Evolutionary conservation across 2,888 invertebrate genomes (phyloP), one percentile per base, ranked within the genome.

Genomic region (Adelognathus sp.): DNA sequence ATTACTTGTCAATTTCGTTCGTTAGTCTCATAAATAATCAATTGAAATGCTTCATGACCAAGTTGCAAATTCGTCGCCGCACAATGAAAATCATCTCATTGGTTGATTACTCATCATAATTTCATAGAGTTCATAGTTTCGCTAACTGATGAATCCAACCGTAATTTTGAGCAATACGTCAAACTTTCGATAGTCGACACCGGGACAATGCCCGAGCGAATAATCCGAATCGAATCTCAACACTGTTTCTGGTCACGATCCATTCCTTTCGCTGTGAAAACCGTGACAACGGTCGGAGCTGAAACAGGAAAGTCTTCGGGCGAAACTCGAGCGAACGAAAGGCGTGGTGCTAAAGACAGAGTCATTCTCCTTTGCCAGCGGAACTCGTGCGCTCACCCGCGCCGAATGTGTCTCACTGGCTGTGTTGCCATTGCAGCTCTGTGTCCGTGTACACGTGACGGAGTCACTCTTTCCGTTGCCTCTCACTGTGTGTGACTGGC

Each of bases 401-500:
- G 63, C 61, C 56, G 63, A 69, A 73, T 69, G 63, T 63, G 29
- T 36, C 54, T 66, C 60, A 39, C 27, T 46, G 14, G 18, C 14
- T n/a, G 31, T 31, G 60, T 72, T 52, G 72, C 78, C 80, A 50
- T 36, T 29, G 83, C 85, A 83, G 79, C 77, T 82, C 79, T 78
- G 78, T 79, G 81, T 84, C 83, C 73, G 83, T 36, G 58, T 14
- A 44, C 39, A 29, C 33, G 52, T 69, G 33, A 44, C 31, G 44
- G 29, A 63, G 60, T 66, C 66, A 36, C 24, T 70, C 74, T 52
- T 18, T 29, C 74, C 54, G 66, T 60, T 46, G 71, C 85, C 88
- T 88, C 88, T 88, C 87, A 86, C 87, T 85, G 87, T 88, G 79
- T 87, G 86, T 85, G 87, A 86, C 87, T 85, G 85, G 87, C 84